Base-by-base conservation (phyloP, 2,888 invertebrate species). In the Belgica antarctica region DNA sequence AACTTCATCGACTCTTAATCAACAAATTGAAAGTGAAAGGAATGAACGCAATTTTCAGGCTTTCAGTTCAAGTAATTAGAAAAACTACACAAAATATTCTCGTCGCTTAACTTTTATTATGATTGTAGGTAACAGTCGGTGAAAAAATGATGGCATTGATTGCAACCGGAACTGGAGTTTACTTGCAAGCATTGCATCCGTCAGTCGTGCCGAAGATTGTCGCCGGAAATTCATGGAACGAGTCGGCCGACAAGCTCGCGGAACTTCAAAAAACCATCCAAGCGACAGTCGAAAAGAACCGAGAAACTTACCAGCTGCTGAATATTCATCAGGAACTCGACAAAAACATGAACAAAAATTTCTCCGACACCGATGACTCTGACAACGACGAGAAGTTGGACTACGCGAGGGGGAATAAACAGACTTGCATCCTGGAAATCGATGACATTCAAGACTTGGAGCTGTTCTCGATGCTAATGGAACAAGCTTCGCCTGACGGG, bases 1-100 rank as follows among this genome's bases (percentile, higher is more conserved):
- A 98, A 78, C 82, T 98, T 61, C 96, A 98, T 79, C 87, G 93
- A 72, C 85, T 96, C 73, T 81, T 97, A 36, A 84, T 96, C 1
- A 94, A 94, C 76, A 96, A 96, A 77, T 81, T 97, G 1, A 88
- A 92, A 79, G 90, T 96, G 73, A 93, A 93, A 79, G 96, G 95
- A 5, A 96, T 96, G 87, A 98, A 97, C 82, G 91, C 94, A 2
- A 82, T 96, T 69, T 96, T 96, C 81, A 92, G 92, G 0, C 82
- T 97, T 5, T 89, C 88, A 76, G 83, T 86, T 72, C 88, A 89
- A 75, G 84, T 92, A n/a, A n/a, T n/a, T n/a, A n/a, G n/a, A n/a
- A n/a, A n/a, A n/a, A n/a, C n/a, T n/a, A n/a, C n/a, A n/a, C n/a
- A n/a, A n/a, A n/a, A n/a, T n/a, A n/a, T n/a, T n/a, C n/a, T n/a